Evolutionary conservation across 2,797 vertebrate species (phyloP), one percentile per base, ranked within the genome.

Genomic region (Gallirallus australis): DNA sequence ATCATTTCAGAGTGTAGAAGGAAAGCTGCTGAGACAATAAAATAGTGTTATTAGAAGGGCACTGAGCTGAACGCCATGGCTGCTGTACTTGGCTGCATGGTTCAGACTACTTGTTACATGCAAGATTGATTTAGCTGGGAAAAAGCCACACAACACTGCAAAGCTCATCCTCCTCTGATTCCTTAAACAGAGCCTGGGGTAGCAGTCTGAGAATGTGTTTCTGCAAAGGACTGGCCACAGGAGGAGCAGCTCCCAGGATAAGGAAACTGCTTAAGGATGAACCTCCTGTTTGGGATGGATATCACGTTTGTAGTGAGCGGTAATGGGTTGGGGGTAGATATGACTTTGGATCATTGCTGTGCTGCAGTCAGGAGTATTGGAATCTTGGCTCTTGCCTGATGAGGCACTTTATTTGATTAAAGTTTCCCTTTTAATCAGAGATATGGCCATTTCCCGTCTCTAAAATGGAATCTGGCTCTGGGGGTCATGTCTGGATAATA

Each of bases 351-450:
- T 96, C 88, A 15, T 93, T 89, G 83, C 90, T 90, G 60, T 77
- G 78, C 92, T 63, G 96, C 81, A 97, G 97, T 96, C 95, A 95
- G 95, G 95, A 96, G 96, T 96, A 96, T 94, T 94, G 97, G 97
- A 97, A 97, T 98, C 97, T 98, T 98, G 97, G 97, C 97, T 97
- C 90, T 94, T 54, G 35, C 83, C 96, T 96, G 95, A 94, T 89
- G 85, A 97, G 95, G 97, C 97, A 97, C 97, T 98, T 97, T 96
- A 96, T 97, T 96, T 98, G 97, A 98, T 98, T 98, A 98, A 97
- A 97, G 96, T 94, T 97, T 95, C 96, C 79, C 96, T 97, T 97
- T 98, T 98, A 98, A 98, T 98, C 97, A 98, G 95, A 96, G 96
- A 98, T 97, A 96, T 96, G 97, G 97, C 97, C 96, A 97, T 98